A percentile compares a stretch with the other conserved stretches of the same genome.
Evolutionary conservation across 2,113 vertebrate species (phyloP).

Genomic region (Entelurus aequoreus): DNA sequence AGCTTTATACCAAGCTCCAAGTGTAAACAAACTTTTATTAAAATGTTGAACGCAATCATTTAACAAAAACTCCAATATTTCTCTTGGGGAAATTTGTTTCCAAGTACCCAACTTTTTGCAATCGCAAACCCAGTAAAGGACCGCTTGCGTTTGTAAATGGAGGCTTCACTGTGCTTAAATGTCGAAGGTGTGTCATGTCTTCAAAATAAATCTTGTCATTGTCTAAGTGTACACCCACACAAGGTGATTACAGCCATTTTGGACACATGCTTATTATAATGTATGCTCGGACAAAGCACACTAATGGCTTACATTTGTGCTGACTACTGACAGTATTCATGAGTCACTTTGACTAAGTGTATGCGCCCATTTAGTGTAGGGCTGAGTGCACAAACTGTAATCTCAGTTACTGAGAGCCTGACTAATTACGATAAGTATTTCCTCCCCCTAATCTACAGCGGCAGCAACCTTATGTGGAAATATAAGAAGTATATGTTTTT

Average conservation of each 20-base stretch:
- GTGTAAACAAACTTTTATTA: too few relatives aligned
- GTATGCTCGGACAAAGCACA: conserved; percentile 16
- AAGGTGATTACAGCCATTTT: conserved; percentile 19
- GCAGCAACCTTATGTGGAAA: background rate
- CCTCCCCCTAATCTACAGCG: conserved; percentile 9
- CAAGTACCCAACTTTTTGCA: too few relatives aligned
- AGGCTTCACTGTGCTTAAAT: too few relatives aligned
- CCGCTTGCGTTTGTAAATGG: too few relatives aligned
- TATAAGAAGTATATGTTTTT: conserved; percentile 7
- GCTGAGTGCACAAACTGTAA: conserved; percentile 13
- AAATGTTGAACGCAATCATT: too few relatives aligned
- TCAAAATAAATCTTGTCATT: too few relatives aligned
- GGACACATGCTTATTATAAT: conserved; percentile 19
- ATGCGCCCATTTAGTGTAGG: conserved; percentile 22
- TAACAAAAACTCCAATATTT: too few relatives aligned
- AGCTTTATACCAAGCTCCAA: too few relatives aligned
- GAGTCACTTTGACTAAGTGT: conserved; percentile 38
- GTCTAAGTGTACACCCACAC: too few relatives aligned
- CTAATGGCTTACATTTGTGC: conserved; percentile 29
- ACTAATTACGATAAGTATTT: conserved; percentile 5
- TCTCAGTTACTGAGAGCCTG: conserved; percentile 9
- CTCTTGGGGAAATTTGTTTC: too few relatives aligned
- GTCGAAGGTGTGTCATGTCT: too few relatives aligned
- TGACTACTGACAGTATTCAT: conserved; percentile 37
- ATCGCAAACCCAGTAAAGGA: too few relatives aligned